These are phyloP conservation scores for Chrosomus eos DNA, from an alignment of 2,797 vertebrate species.

Conservation along the genomic window DNA sequence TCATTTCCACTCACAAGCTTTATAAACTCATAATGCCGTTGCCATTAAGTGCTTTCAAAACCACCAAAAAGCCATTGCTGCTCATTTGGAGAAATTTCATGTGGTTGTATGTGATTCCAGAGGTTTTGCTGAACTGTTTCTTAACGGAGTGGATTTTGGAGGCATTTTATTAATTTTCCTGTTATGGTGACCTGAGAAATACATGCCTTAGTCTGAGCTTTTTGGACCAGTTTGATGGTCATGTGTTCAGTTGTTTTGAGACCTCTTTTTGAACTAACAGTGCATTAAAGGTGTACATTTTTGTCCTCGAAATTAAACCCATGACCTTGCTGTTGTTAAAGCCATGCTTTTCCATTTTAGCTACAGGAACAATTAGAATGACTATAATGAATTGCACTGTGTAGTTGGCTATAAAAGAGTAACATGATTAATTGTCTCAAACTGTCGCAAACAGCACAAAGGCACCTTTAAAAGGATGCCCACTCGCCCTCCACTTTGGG, in stretches of 20 bases:
- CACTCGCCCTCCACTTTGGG: constrained; percentile 8
- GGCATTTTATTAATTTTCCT: constrained; percentile 15
- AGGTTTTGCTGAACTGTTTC: constrained; percentile 28
- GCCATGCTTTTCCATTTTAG: background rate
- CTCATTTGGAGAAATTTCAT: constrained; percentile 6
- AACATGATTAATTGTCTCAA: constrained; percentile 25
- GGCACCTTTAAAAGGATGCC: constrained; percentile 38
- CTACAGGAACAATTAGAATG: background rate
- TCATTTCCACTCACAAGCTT: constrained; percentile 56
- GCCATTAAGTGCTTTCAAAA: constrained; percentile 36
- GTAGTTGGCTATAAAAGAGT: background rate
- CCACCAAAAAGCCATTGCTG: constrained; percentile 19
- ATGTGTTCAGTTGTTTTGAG: constrained; percentile 17
- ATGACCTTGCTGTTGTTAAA: constrained; percentile 20
- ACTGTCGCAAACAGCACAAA: constrained; percentile 28
- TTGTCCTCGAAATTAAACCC: background rate
- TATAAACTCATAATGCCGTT: constrained; percentile 61
- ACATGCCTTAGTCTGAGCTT: constrained; percentile 41
- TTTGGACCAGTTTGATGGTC: constrained; percentile 36
- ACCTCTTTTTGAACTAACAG: constrained; percentile 13
- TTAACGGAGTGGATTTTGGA: background rate
- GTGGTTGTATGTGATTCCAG: constrained; percentile 11
- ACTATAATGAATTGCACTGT: constrained; percentile 18
- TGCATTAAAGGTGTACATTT: background rate
- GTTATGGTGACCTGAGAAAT: constrained; percentile 22